Evolutionary conservation across 2,797 vertebrate species (phyloP), one percentile per base, ranked within the genome.

Genomic region (Dromococcyx pavoninus): DNA sequence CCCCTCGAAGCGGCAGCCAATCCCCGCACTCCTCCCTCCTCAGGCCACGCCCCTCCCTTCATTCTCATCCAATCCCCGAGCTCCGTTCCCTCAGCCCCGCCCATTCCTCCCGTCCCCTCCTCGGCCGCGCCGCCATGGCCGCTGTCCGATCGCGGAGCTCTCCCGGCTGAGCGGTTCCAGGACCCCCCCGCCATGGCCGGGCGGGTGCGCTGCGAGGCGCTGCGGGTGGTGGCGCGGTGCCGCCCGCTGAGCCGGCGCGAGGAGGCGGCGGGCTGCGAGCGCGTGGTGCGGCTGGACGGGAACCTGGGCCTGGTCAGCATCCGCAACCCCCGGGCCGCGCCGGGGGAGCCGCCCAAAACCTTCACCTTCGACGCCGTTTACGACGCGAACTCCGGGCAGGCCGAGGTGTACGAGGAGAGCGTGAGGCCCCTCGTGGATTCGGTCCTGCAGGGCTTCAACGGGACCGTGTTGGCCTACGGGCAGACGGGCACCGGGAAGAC

Each of bases 401-500:
- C 97, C 7, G 99, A 99, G 82, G 96, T 99, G 39, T 99, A 99
- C 74, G 99, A 99, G 4, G 99, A 99, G 88, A 98, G 98, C 0
- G 99, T 99, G 64, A 98, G 99, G 98, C 99, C 99, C 46, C 97
- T 99, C 33, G 98, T 99, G 37, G 99, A 99, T 72, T 98, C 98
- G 0, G 99, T 99, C 74, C 97, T 99, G 77, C 98, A 97, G 15
- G 99, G 99, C 30, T 99, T 99, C 96, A 99, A 99, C 32, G 99
- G 99, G 91, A 99, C 99, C 8, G 97, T 99, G 53, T 98, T 99
- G 53, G 99, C 99, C 56, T 99, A 99, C 6, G 99, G 99, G 2
- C 99, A 99, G 95, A 99, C 99, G 0, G 99, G 99, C 70, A 99
- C 99, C 8, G 99, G 99, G 75, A 99, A 99, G 97, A 99, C 99